A percentile compares a stretch with the other conserved stretches of the same genome.
phyloP scores from a whole-genome alignment of 2,888 invertebrate genomes.

The Apeira syringaria region DNA sequence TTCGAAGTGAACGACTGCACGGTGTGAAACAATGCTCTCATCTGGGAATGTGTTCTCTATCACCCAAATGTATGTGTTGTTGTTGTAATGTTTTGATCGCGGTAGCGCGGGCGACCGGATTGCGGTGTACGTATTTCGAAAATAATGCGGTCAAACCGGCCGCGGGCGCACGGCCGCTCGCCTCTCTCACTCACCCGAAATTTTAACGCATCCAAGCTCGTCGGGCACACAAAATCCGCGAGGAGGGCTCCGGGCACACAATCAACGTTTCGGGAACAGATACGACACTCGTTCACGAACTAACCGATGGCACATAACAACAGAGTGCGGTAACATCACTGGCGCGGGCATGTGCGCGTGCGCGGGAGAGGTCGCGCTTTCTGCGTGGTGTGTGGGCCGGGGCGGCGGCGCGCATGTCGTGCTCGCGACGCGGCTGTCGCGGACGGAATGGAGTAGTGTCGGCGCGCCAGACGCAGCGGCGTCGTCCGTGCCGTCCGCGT shows the following conservation, averaged over 20 bases:
- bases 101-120: constrained; percentile 76
- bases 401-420: constrained; percentile 53
- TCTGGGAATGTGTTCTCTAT: constrained; percentile 46
- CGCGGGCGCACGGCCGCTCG: constrained; percentile 70
- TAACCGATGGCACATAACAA: constrained; percentile 69
- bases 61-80: constrained; percentile 63
- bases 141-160: constrained; percentile 83
- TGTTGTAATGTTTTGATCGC: constrained; percentile 80
- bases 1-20: constrained; percentile 28
- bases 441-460: constrained; percentile 49
- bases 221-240: constrained; percentile 69
- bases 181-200: constrained; percentile 81
- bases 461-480: constrained; percentile 64
- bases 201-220: constrained; percentile 81
- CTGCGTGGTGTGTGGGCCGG: constrained; percentile 44
- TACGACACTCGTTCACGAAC: constrained; percentile 72
- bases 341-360: constrained; percentile 64
- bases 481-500: constrained; percentile 44
- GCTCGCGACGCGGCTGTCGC: constrained; percentile 61
- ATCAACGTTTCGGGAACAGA: constrained; percentile 74
- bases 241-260: constrained; percentile 37
- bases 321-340: constrained; percentile 74
- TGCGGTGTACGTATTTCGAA: constrained; percentile 80
- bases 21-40: constrained; percentile 36
- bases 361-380: constrained; percentile 60